phyloP scores from a whole-genome alignment of 2,888 invertebrate species.

The Heliconius erato region DNA sequence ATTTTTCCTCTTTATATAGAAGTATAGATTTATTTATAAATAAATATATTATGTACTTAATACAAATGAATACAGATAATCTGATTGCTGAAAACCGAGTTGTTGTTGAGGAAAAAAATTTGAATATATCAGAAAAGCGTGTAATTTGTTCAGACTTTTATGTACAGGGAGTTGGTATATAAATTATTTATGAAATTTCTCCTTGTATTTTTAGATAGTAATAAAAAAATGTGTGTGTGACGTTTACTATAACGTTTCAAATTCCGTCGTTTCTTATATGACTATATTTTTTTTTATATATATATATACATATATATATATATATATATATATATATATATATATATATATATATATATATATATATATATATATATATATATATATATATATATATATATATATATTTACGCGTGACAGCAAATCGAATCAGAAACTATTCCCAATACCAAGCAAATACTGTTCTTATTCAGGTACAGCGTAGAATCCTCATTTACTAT shows the following conservation, averaged over 20 bases:
- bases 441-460: slow-evolving; percentile 9
- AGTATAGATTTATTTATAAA: background rate
- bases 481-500: background rate
- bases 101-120: slow-evolving; percentile 3
- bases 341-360: no score
- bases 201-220: background rate
- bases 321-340: no score
- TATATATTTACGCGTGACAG: background rate
- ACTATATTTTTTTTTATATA: no score
- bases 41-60: background rate
- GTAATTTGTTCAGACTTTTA: slow-evolving; percentile 13
- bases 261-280: no score
- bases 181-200: slow-evolving; percentile 7
- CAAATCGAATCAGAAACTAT: slow-evolving; percentile 14
- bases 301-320: no score
- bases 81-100: background rate
- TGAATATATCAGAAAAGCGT: slow-evolving; percentile 21
- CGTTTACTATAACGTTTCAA: background rate
- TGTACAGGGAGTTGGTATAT: background rate
- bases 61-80: background rate
- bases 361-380: background rate
- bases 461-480: slow-evolving; percentile 1
- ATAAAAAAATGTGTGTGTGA: background rate
- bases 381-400: background rate
- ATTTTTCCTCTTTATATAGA: no score